Percentiles rank a stretch among this genome's conserved stretches.
Conservation (phyloP, 2,113 vertebrate species). For the Engraulis encrasicolus region DNA sequence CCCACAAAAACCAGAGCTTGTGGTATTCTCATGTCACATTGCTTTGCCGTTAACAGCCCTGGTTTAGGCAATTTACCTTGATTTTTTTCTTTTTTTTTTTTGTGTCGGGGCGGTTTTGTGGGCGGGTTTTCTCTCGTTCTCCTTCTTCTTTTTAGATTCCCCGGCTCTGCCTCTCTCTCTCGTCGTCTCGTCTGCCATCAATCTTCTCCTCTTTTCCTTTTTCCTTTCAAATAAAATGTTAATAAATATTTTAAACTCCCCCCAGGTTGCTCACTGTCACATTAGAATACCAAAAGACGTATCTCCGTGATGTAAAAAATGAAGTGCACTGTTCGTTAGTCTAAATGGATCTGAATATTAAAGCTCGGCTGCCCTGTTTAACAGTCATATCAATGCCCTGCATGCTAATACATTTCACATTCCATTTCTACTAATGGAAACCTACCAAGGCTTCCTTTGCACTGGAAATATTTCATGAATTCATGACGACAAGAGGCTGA, state of each 20-base stretch:
- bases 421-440: slow-evolving; percentile 28
- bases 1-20: slow-evolving; percentile 47
- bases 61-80: slow-evolving; percentile 42
- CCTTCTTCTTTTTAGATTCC: neutral
- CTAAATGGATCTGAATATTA: slow-evolving; percentile 45
- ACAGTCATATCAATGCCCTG: slow-evolving; percentile 23
- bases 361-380: slow-evolving; percentile 29
- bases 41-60: slow-evolving; percentile 37
- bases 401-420: slow-evolving; percentile 42
- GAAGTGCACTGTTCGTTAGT: slow-evolving; percentile 40
- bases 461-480: slow-evolving; percentile 32
- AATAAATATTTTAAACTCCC: slow-evolving; percentile 56
- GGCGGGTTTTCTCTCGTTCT: slow-evolving; percentile 7
- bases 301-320: slow-evolving; percentile 34
- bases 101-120: too few relatives aligned
- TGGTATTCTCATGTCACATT: slow-evolving; percentile 35
- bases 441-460: slow-evolving; percentile 14
- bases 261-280: slow-evolving; percentile 47
- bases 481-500: neutral
- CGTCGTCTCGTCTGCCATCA: slow-evolving; percentile 40
- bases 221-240: slow-evolving; percentile 49
- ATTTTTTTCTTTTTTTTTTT: slow-evolving; percentile 14
- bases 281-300: slow-evolving; percentile 44
- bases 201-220: slow-evolving; percentile 37
- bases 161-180: slow-evolving; percentile 25